Percentiles rank a stretch among this genome's conserved stretches.
These are phyloP conservation scores for Etheostoma perlongum DNA, from an alignment of 2,797 vertebrate species.

Conservation along the genomic window DNA sequence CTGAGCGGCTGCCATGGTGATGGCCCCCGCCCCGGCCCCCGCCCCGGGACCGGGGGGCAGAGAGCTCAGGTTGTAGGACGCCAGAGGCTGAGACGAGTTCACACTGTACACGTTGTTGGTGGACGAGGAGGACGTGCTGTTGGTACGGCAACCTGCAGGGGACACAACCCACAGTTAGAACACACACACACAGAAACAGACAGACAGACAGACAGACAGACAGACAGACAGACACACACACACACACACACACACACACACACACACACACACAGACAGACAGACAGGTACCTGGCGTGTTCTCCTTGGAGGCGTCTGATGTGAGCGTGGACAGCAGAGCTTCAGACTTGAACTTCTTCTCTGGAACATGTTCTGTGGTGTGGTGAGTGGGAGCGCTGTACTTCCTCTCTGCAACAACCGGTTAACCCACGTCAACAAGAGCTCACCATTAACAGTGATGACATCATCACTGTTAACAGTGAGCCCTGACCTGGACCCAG, in stretches of 20 bases:
- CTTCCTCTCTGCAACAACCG: conserved; percentile 90
- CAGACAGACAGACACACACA: background rate
- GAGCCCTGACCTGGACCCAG: too few relatives aligned
- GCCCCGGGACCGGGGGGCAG: conserved; percentile 82
- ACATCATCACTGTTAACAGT: too few relatives aligned
- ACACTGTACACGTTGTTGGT: conserved; percentile 94
- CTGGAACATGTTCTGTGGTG: conserved; percentile 94
- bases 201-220: background rate
- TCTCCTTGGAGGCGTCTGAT: conserved; percentile 97
- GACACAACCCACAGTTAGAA: background rate
- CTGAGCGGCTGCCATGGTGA: conserved; percentile 98
- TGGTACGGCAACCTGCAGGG: conserved; percentile 92
- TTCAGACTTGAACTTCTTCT: conserved; percentile 99
- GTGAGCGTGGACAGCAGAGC: conserved; percentile 97
- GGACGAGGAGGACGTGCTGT: conserved; percentile 91
- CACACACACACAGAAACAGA: background rate
- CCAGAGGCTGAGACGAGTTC: conserved; percentile 93
- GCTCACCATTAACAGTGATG: too few relatives aligned
- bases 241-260: background rate
- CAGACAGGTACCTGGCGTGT: conserved; percentile 87
- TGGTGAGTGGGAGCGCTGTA: conserved; percentile 93
- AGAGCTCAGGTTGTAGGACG: conserved; percentile 95
- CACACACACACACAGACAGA: background rate
- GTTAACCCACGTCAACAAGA: background rate
- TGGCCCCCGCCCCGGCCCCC: conserved; percentile 91